Evolutionary conservation across 2,888 invertebrate genomes (phyloP).

Genomic region (Cephus pulcher): DNA sequence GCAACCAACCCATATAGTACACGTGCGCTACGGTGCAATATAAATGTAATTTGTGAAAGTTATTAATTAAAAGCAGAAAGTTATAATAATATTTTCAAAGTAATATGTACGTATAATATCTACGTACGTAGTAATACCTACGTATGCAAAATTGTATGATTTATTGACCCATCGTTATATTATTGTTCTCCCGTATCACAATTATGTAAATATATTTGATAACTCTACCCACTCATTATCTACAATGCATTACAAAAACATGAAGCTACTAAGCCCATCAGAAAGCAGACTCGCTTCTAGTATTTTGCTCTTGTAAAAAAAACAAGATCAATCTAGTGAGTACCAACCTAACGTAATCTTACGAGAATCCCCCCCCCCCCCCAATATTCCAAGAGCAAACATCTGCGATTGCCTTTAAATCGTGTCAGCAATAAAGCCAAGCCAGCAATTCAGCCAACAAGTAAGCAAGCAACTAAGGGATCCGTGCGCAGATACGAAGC

Average conservation of each 20-base stretch:
- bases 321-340: not conserved
- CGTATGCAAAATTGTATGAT: too few relatives aligned
- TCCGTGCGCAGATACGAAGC: not conserved
- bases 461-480: not conserved
- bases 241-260: not conserved
- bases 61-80: too few relatives aligned
- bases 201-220: too few relatives aligned
- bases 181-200: too few relatives aligned
- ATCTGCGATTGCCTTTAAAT: not conserved
- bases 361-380: not conserved
- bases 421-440: not conserved
- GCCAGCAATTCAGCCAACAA: not conserved
- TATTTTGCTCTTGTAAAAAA: not conserved
- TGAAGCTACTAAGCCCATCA: not conserved
- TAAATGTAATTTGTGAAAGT: too few relatives aligned
- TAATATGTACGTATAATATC: too few relatives aligned
- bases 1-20: too few relatives aligned
- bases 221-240: not conserved
- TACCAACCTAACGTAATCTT: not conserved
- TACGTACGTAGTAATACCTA: too few relatives aligned
- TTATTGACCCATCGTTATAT: too few relatives aligned
- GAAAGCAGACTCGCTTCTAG: not conserved
- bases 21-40: too few relatives aligned
- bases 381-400: slow-evolving; percentile 1
- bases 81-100: too few relatives aligned